phyloP scores from a whole-genome alignment of 1,140 invertebrate species.

The Nomia melanderi region DNA sequence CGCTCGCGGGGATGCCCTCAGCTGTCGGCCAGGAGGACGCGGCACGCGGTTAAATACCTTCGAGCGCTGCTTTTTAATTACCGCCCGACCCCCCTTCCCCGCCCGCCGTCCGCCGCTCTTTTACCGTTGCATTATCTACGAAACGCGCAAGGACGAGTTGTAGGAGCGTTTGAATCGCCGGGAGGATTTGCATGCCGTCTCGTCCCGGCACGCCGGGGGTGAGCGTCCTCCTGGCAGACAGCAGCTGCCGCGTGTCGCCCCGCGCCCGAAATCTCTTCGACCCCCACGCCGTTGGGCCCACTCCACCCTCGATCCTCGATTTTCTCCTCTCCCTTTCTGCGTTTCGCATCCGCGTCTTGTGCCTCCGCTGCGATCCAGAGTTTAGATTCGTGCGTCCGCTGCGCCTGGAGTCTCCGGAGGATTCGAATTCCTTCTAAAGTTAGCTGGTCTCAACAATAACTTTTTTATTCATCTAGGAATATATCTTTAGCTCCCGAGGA shows the following conservation, averaged over 20 bases:
- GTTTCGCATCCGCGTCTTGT: not conserved
- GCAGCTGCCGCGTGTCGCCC: constrained; percentile 35
- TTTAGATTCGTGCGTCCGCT: no score
- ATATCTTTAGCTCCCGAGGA: no score
- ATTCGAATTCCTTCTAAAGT: no score
- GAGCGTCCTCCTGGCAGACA: constrained; percentile 38
- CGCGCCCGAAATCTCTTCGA: constrained; percentile 25
- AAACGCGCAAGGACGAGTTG: constrained; percentile 33
- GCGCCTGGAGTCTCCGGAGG: no score
- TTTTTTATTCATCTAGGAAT: no score
- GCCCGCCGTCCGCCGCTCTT: not conserved
- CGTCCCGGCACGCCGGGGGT: constrained; percentile 13
- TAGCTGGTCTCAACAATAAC: no score
- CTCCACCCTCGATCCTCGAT: not conserved
- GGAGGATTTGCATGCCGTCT: constrained; percentile 31
- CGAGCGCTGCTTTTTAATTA: constrained; percentile 26
- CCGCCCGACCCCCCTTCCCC: not conserved
- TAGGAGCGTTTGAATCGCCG: not conserved
- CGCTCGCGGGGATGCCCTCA: constrained; percentile 10
- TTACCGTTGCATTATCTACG: constrained; percentile 20
- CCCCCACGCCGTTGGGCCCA: not conserved
- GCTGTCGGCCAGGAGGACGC: constrained; percentile 2
- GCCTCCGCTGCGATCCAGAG: no score
- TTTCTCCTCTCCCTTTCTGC: not conserved
- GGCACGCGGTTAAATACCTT: constrained; percentile 28